These are phyloP conservation scores for Echinarachnius parma DNA, from an alignment of 53 echinoderm and acorn worm species.

Conservation along the genomic window DNA sequence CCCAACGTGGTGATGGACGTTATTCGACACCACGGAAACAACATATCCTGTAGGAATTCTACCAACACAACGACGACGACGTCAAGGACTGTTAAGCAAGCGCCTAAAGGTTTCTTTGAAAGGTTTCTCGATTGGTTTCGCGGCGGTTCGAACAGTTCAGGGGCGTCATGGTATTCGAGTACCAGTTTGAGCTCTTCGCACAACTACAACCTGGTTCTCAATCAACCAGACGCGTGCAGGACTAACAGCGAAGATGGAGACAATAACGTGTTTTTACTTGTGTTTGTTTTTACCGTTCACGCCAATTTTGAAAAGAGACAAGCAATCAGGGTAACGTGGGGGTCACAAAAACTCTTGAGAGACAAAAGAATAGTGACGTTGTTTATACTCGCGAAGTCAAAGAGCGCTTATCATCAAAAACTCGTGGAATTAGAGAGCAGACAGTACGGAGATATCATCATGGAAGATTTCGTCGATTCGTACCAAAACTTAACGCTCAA, in stretches of 20 bases:
- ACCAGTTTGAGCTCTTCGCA: constrained; percentile 39
- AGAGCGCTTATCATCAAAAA: constrained; percentile 23
- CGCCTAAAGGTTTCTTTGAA: constrained; percentile 9
- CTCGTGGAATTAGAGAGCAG: constrained; percentile 45
- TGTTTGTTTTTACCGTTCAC: constrained; percentile 44
- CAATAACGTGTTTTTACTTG: constrained; percentile 40
- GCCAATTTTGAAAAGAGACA: constrained; percentile 40
- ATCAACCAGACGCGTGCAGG: constrained; percentile 46
- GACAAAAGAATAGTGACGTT: constrained; percentile 37
- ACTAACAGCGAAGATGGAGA: constrained; percentile 15
- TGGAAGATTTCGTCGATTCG: constrained; percentile 55
- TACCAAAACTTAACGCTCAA: constrained; percentile 59
- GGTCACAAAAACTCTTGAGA: constrained; percentile 6
- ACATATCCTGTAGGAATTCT: background rate
- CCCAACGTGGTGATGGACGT: constrained; percentile 13
- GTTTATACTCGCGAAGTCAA: constrained; percentile 37
- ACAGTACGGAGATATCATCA: constrained; percentile 36
- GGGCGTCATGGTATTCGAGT: background rate
- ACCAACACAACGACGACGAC: background rate
- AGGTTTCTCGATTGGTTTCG: constrained; percentile 13
- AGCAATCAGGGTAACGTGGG: constrained; percentile 61
- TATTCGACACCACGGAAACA: constrained; percentile 22
- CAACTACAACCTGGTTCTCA: constrained; percentile 45
- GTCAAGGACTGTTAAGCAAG: no score
- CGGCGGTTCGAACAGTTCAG: background rate